Base-by-base conservation (phyloP, 2,888 invertebrate species). In the Drosophila suboccidentalis region DNA sequence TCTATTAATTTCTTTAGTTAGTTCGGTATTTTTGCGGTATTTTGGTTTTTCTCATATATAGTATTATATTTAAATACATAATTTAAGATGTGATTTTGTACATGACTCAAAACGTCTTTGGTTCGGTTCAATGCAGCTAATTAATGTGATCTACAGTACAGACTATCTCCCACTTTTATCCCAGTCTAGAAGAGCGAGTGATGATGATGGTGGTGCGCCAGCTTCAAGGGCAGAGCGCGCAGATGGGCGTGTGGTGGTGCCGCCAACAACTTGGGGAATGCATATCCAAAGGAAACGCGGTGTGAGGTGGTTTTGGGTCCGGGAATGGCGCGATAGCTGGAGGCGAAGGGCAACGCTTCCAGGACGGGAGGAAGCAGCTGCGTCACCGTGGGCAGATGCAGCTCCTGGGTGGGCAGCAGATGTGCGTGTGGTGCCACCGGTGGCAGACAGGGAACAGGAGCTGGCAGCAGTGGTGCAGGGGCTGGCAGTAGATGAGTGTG, bases 271-370 rank as follows among this genome's bases (percentile, higher is more conserved):
- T 86, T 87, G 15, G 92, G 92, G 44, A 91, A 90, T 0, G 89
- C 90, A 61, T 90, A 92, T 13, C 92, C 92, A 1, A 92, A 60
- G 36, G 92, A 91, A 0, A 92, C 78, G 1, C 90, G 91, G 29
- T 92, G 91, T 1, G 91, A 89, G 29, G 92, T 92, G 26, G 90
- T 91, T 58, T 91, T 91, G 8, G 92, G 92, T 17, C 92, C 92
- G 9, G 89, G 88, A 17, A 90, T 90, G 5, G 88, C 92, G 6
- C 92, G 92, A 49, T 92, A 92, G 15, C 69, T 79, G 26, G 87
- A 86, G 0, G 82, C 71, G 46, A 91, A 82, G 2, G 89, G 88
- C n/a, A 90, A 55, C 0, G 91, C 67, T 43, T 91, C 91, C 3
- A 81, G 61, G 0, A 90, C 67, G 1, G 75, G 86, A 5, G 86